Evolutionary conservation across 2,113 vertebrate genomes (phyloP).

Genomic region (Prochilodus magdalenae): DNA sequence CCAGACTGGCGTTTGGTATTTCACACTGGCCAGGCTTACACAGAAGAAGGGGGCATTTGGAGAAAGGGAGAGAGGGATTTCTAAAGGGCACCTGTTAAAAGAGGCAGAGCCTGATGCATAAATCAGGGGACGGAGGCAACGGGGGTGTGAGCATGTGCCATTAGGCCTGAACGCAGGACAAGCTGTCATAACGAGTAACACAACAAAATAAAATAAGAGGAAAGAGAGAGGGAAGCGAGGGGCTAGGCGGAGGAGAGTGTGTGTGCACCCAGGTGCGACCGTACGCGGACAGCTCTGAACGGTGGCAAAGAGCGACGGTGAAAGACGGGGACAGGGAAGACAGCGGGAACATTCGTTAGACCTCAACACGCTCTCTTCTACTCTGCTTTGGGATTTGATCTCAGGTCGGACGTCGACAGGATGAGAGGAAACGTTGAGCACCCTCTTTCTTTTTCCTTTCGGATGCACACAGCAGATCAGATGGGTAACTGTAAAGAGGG

Average conservation of each 20-base stretch:
- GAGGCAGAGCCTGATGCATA: conserved; percentile 29
- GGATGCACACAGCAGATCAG: too few species aligned
- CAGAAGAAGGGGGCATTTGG: conserved; percentile 30
- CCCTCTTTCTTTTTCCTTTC: too few species aligned
- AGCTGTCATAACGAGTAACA: conserved; percentile 25
- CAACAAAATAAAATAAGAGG: neutral
- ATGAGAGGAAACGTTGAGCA: too few species aligned
- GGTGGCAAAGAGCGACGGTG: neutral
- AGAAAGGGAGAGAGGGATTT: conserved; percentile 28
- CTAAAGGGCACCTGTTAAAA: conserved; percentile 51
- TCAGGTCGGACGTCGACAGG: neutral
- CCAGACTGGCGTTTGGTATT: conserved; percentile 65
- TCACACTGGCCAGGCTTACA: conserved; percentile 22
- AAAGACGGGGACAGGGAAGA: neutral
- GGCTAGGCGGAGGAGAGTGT: too few species aligned
- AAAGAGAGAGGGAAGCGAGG: neutral
- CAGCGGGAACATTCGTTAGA: neutral
- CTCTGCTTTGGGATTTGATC: neutral
- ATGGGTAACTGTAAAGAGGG: too few species aligned
- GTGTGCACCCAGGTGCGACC: neutral
- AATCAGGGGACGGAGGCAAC: conserved; percentile 19
- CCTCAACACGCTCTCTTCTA: too few species aligned
- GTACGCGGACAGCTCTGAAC: neutral
- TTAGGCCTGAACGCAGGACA: conserved; percentile 14
- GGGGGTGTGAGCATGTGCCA: neutral